phyloP scores from a whole-genome alignment of 1,140 invertebrate species.

The Campoletis sonorensis region DNA sequence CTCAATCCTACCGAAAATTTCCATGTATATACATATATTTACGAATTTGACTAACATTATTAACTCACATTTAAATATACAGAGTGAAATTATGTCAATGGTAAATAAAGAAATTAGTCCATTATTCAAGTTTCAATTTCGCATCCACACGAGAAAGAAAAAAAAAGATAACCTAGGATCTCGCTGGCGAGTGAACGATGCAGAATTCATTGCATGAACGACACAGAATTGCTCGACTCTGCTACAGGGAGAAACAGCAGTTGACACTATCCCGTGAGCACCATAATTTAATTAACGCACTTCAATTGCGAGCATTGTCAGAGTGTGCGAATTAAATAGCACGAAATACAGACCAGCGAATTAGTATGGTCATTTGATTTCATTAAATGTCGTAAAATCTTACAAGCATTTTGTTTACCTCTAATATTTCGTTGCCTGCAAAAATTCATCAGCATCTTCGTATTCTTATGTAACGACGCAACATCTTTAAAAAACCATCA shows the following conservation, averaged over 20 bases:
- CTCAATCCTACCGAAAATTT: neutral
- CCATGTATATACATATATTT: neutral
- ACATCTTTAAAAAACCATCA: no score
- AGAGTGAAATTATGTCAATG: conserved; percentile 11
- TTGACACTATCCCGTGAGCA: conserved; percentile 8
- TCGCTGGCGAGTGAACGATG: neutral
- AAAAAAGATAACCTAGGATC: neutral
- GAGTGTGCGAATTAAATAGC: neutral
- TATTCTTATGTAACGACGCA: no score
- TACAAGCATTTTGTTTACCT: no score
- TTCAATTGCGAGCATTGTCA: conserved; percentile 12
- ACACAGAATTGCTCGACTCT: neutral
- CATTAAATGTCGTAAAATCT: no score
- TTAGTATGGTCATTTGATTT: no score
- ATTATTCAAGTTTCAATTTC: conserved; percentile 12
- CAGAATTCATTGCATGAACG: neutral
- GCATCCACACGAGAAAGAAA: neutral
- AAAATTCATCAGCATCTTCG: no score
- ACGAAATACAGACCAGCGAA: neutral
- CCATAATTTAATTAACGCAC: conserved; percentile 33
- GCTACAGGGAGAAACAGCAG: neutral
- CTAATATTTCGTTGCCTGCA: no score
- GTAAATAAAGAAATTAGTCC: conserved; percentile 13
- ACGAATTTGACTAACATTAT: neutral
- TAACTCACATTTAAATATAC: neutral